Conservation (phyloP, 2,797 vertebrate species). For the Atherinosoma microstoma region DNA sequence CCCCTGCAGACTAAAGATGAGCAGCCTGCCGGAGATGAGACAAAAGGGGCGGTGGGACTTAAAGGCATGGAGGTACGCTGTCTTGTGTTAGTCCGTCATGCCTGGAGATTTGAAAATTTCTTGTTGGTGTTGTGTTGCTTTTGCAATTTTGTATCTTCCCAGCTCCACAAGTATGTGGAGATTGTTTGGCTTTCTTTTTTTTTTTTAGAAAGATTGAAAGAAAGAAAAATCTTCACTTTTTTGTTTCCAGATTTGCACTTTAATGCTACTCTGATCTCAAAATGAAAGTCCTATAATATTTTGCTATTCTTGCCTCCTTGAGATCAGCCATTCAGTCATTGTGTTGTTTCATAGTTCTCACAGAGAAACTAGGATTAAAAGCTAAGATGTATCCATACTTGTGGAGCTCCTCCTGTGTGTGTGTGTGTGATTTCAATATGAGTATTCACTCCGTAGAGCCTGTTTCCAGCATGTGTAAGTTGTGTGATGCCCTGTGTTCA, state of each 20-base stretch:
- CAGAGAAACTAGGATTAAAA: neutral
- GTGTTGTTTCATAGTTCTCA: neutral
- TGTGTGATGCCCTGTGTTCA: conserved; percentile 51
- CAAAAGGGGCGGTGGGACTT: conserved; percentile 45
- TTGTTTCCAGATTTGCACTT: neutral
- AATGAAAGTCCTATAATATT: neutral
- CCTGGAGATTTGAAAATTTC: neutral
- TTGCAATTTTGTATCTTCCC: conserved; percentile 1
- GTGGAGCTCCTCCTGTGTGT: conserved; percentile 18
- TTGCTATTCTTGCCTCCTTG: neutral
- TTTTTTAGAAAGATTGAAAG: neutral
- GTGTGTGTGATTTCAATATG: conserved; percentile 17
- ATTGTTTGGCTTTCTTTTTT: neutral
- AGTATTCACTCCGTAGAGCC: conserved; percentile 19
- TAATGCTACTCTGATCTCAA: neutral
- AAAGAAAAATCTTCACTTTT: neutral
- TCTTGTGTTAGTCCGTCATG: neutral
- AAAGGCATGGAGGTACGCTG: conserved; percentile 71
- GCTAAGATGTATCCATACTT: neutral
- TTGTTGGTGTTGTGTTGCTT: conserved; percentile 1
- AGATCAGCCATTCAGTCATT: neutral
- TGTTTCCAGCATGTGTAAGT: conserved; percentile 21
- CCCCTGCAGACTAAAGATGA: conserved; percentile 78
- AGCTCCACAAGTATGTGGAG: conserved; percentile 13
- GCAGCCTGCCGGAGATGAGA: conserved; percentile 44